Conservation (phyloP, 2,113 vertebrate species). For the Sylvia atricapilla region DNA sequence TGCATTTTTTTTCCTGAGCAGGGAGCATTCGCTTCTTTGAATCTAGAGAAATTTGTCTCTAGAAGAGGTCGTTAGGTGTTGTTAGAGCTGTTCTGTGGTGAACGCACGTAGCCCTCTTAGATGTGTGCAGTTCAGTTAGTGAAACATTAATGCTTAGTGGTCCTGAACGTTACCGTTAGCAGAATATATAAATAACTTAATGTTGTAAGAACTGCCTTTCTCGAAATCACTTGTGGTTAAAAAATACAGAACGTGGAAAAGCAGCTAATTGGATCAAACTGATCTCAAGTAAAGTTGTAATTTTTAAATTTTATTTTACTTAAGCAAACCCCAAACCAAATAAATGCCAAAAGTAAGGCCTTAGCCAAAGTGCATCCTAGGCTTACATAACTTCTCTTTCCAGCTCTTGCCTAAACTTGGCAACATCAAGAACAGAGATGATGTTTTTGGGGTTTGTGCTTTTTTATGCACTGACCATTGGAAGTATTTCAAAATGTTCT, state of each 20-base stretch:
- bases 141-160: constrained; percentile 2
- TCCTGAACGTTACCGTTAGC: not conserved
- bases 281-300: not conserved
- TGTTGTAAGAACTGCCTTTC: not conserved
- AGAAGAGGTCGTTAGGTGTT: not conserved
- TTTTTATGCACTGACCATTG: not conserved
- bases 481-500: not conserved
- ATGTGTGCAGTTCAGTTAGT: not conserved
- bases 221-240: not conserved
- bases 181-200: not conserved
- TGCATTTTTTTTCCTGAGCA: not conserved
- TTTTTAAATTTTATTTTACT: not conserved
- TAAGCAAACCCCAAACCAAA: not conserved
- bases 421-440: not conserved
- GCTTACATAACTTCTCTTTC: not conserved
- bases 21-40: not conserved
- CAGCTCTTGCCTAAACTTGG: not conserved
- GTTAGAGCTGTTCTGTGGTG: not conserved
- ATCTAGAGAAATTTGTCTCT: not conserved
- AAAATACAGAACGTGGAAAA: not conserved
- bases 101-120: not conserved
- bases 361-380: not conserved
- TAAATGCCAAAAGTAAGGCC: not conserved
- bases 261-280: not conserved
- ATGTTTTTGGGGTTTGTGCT: not conserved